Conservation (phyloP, 2,797 vertebrate genomes). For the Sebastes minor region DNA sequence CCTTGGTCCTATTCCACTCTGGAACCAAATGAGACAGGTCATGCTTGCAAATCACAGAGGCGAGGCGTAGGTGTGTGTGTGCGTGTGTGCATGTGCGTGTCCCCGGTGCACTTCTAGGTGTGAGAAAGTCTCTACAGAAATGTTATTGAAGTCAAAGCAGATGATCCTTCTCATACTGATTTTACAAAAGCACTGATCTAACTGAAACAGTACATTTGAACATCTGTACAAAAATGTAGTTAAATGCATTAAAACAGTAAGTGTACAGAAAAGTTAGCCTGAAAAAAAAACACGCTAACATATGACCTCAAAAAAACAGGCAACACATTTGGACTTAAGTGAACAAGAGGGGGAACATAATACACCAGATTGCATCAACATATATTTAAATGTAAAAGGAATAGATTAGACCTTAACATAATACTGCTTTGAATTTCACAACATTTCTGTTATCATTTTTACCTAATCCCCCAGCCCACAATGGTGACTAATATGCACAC, state of each 20-base stretch:
- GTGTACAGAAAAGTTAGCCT: not conserved
- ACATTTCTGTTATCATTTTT: conserved; percentile 43
- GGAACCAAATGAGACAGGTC: conserved; percentile 36
- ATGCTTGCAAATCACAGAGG: conserved; percentile 35
- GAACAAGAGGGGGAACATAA: conserved; percentile 11
- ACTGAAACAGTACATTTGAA: not conserved
- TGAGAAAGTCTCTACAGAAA: conserved; percentile 33
- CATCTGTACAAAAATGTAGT: not conserved
- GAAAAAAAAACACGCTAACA: not conserved
- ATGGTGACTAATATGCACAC: conserved; percentile 15
- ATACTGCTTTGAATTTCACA: conserved; percentile 40
- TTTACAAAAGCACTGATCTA: not conserved
- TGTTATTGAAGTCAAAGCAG: conserved; percentile 23
- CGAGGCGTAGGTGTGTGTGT: conserved; percentile 23
- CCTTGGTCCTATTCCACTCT: conserved; percentile 35
- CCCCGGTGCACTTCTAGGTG: conserved; percentile 10
- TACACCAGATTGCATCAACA: not conserved
- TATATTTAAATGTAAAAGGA: conserved; percentile 48
- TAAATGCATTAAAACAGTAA: not conserved
- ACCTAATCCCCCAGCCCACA: conserved; percentile 42
- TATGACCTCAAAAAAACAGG: conserved; percentile 14
- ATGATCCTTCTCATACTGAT: conserved; percentile 3
- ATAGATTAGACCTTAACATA: conserved; percentile 38
- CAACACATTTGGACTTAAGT: conserved; percentile 1
- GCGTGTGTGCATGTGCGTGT: not conserved